These are phyloP conservation scores for Idaea dimidiata DNA, from an alignment of 2,888 invertebrate genomes.

Conservation along the genomic window DNA sequence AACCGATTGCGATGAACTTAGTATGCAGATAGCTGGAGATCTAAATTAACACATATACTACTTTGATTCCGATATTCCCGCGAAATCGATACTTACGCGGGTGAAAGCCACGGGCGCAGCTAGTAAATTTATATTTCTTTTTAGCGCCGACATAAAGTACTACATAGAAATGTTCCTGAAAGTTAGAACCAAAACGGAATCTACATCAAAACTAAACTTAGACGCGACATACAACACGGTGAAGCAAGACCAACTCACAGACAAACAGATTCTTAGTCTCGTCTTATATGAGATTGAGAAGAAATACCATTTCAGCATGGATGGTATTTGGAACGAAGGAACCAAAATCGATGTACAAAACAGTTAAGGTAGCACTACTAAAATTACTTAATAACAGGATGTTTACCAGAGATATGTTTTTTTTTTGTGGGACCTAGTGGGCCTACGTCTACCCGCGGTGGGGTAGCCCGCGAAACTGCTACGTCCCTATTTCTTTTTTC, in stretches of 20 bases:
- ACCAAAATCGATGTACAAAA: conserved; percentile 35
- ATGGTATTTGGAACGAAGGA: conserved; percentile 84
- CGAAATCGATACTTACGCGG: too few relatives aligned
- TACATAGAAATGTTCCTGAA: conserved; percentile 46
- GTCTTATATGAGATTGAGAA: conserved; percentile 87
- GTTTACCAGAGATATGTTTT: too few relatives aligned
- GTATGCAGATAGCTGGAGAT: too few relatives aligned
- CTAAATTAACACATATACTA: too few relatives aligned
- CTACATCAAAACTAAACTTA: conserved; percentile 14
- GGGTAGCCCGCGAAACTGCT: too few relatives aligned
- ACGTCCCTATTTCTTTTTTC: too few relatives aligned
- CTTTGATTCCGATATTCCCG: too few relatives aligned
- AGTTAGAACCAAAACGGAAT: conserved; percentile 24
- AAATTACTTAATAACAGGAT: too few relatives aligned
- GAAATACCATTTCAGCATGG: conserved; percentile 87
- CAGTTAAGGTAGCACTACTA: conserved; percentile 3
- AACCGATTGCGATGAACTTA: too few relatives aligned
- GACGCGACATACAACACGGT: conserved; percentile 46
- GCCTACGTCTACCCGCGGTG: too few relatives aligned
- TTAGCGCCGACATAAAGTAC: conserved; percentile 54
- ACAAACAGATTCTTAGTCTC: conserved; percentile 81
- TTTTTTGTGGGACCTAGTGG: too few relatives aligned
- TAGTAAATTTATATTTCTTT: conserved; percentile 6
- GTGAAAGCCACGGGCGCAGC: too few relatives aligned
- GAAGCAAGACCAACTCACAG: conserved; percentile 52